phyloP scores from a whole-genome alignment of 2,888 invertebrate genomes.

The Zootermopsis nevadensis region DNA sequence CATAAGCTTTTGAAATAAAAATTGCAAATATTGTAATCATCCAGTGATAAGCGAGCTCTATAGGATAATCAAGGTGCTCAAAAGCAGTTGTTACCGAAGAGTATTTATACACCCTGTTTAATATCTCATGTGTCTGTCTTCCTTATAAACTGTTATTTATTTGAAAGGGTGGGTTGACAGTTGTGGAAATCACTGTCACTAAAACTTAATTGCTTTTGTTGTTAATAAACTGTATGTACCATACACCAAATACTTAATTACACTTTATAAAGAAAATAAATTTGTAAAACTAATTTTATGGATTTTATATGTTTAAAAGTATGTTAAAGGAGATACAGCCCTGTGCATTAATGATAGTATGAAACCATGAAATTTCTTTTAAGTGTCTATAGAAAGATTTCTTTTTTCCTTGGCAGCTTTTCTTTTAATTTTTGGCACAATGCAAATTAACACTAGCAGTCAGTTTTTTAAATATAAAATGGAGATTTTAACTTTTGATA shows the following conservation, averaged over 20 bases:
- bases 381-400: background rate
- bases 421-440: background rate
- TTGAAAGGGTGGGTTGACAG: background rate
- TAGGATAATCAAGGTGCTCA: background rate
- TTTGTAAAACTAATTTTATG: background rate
- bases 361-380: background rate
- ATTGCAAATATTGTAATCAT: background rate
- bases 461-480: constrained; percentile 5
- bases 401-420: background rate
- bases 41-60: background rate
- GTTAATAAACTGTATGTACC: background rate
- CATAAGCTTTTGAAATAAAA: background rate
- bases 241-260: background rate
- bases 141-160: background rate
- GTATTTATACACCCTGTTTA: background rate
- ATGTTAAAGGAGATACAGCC: background rate
- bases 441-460: constrained; percentile 10
- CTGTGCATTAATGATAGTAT: background rate
- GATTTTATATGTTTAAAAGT: background rate
- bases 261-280: background rate
- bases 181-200: background rate
- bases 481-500: constrained; percentile 18
- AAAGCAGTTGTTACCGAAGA: constrained; percentile 22
- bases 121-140: background rate
- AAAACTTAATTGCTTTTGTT: background rate